These are phyloP conservation scores for Clanis bilineata DNA, from an alignment of 2,888 invertebrate genomes.

Conservation along the genomic window DNA sequence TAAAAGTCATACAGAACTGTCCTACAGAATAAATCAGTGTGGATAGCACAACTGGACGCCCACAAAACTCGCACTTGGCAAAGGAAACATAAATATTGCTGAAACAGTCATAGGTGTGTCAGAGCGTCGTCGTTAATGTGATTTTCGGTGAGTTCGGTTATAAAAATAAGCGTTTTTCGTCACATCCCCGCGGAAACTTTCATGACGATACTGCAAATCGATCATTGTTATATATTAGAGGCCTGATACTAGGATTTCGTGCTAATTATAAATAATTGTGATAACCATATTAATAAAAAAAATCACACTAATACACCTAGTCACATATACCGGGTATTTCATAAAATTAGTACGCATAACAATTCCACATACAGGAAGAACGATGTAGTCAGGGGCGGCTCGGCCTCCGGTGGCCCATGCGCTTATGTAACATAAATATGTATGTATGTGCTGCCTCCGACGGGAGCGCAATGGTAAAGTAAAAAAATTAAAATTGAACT, in stretches of 20 bases:
- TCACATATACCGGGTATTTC: no score
- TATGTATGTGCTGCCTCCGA: no score
- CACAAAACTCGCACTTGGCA: conserved; percentile 53
- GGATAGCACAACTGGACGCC: conserved; percentile 39
- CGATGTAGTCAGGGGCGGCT: no score
- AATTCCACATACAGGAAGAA: no score
- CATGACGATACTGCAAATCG: neutral
- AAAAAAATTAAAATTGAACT: no score
- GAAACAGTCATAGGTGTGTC: conserved; percentile 57
- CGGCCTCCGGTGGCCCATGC: no score
- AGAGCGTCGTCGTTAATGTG: conserved; percentile 42
- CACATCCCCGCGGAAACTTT: neutral
- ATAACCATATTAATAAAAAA: no score
- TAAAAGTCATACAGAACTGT: conserved; percentile 28
- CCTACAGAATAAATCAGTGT: conserved; percentile 34
- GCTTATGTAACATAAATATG: no score
- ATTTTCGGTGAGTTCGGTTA: conserved; percentile 27
- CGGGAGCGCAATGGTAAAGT: no score
- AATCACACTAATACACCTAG: no score
- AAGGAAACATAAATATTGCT: conserved; percentile 68
- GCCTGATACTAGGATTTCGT: neutral
- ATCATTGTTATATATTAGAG: neutral
- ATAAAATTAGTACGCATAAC: no score
- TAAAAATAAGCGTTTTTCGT: conserved; percentile 25
- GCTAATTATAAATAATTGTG: neutral